Conservation (phyloP, 1,140 invertebrate species). For the Leptinotarsa undecemlineata region DNA sequence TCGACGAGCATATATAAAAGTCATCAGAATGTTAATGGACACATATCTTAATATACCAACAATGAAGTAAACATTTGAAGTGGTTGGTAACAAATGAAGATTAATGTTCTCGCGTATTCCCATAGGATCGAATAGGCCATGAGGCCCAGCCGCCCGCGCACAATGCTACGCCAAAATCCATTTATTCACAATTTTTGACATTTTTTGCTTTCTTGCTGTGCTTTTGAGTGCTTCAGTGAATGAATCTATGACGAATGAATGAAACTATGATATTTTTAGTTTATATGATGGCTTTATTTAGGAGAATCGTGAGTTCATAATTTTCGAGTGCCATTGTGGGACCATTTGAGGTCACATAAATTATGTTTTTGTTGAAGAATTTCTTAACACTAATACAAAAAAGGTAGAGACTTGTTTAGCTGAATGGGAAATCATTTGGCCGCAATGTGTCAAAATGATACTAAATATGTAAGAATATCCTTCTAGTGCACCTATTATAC, state of each 20-base stretch:
- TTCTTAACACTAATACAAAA: slow-evolving; percentile 19
- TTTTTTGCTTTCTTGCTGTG: slow-evolving; percentile 42
- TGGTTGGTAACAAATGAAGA: slow-evolving; percentile 52
- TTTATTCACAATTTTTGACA: slow-evolving; percentile 46
- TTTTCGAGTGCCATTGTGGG: slow-evolving; percentile 40
- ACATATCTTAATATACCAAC: slow-evolving; percentile 39
- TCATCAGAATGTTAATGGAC: slow-evolving; percentile 30
- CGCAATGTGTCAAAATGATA: slow-evolving; percentile 41
- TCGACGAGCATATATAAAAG: background rate
- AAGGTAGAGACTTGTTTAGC: slow-evolving; percentile 29
- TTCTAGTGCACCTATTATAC: slow-evolving; percentile 21
- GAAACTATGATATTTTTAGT: slow-evolving; percentile 44
- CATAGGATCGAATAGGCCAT: slow-evolving; percentile 37
- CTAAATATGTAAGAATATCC: slow-evolving; percentile 28
- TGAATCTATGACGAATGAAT: slow-evolving; percentile 38
- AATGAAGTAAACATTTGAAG: slow-evolving; percentile 50
- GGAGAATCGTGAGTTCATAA: slow-evolving; percentile 41
- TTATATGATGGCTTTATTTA: slow-evolving; percentile 38
- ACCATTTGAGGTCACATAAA: slow-evolving; percentile 49
- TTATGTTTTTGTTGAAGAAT: slow-evolving; percentile 35
- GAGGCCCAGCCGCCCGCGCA: slow-evolving; percentile 36
- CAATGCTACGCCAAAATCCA: slow-evolving; percentile 40
- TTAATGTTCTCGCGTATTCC: slow-evolving; percentile 48
- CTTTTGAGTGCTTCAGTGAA: slow-evolving; percentile 37
- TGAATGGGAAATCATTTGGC: slow-evolving; percentile 39